Base-by-base conservation (phyloP, 2,113 vertebrate species). In the Columba janthina region DNA sequence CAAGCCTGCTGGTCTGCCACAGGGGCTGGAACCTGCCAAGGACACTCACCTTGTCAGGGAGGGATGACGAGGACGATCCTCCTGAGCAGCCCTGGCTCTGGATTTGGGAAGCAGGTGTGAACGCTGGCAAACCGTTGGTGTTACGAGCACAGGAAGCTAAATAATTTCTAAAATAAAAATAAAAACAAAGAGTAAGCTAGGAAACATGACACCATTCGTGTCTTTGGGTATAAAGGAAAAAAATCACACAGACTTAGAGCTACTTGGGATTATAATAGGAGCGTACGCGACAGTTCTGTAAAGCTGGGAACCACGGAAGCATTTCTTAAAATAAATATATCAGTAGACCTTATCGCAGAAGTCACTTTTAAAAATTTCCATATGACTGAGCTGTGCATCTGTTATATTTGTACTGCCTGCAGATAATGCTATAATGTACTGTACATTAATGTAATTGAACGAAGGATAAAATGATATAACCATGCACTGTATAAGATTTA, bases 401-500 rank as follows among this genome's bases (percentile, higher is more conserved):
- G 85, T 66, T 85, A 9, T 90, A 48, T 78, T 48, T 90, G 76
- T 92, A 69, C 69, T 89, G 88, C 89, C 94, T 93, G 90, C 95
- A 92, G 77, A 72, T n/a, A 70, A 76, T 1, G 73, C 90, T 96
- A 36, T 31, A 40, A 81, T 66, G 80, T 46, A 65, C 91, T 97
- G 95, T 96, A 89, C 89, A 54, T 6, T 48, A 12, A 44, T 79
- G 88, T 89, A 82, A 84, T 19, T 75, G 90, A 89, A 54, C 19
- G 1, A 90, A 96, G 93, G 88, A 92, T 44, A 79, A 48, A 90
- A 85, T 88, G 31, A 86, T 75, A 54, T 75, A 93, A 89, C 90
- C 96, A 58, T 76, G 90, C 93, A 94, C 93, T 96, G 80, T 89
- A 54, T 88, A 89, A 94, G 96, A 96, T 86, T 97, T 92, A 96